A percentile compares a stretch with the other conserved stretches of the same genome.
Evolutionary conservation across 2,797 vertebrate species (phyloP).

Genomic region (Huso huso): DNA sequence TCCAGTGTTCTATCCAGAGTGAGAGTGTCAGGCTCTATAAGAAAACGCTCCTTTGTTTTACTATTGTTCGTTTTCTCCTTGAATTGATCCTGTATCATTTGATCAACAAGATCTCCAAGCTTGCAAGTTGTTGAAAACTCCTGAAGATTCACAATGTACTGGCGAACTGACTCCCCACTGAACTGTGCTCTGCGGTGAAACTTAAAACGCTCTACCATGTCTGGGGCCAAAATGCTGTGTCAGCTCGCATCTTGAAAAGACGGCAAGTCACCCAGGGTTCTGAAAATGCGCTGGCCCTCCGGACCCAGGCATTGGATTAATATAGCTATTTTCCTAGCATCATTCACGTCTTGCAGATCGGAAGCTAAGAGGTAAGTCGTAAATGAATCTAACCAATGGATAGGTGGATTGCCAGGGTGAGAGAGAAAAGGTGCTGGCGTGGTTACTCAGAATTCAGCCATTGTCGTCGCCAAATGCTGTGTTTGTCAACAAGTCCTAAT

Average conservation of each 20-base stretch:
- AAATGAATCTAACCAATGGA: constrained; percentile 10
- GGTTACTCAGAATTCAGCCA: constrained; percentile 8
- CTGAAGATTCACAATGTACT: neutral
- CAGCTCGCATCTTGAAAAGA: too few relatives aligned
- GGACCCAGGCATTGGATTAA: constrained; percentile 1
- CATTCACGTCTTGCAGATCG: neutral
- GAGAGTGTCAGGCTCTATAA: too few relatives aligned
- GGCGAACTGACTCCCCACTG: neutral
- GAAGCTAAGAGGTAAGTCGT: constrained; percentile 4
- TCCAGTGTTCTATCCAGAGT: too few relatives aligned
- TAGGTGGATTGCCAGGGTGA: neutral
- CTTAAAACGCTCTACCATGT: neutral
- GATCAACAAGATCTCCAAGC: neutral
- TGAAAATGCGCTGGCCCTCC: constrained; percentile 2
- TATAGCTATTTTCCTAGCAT: neutral
- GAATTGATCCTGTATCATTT: neutral
- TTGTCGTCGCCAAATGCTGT: constrained; percentile 8
- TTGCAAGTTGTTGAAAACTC: neutral
- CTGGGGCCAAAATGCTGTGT: neutral
- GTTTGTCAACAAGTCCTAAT: too few relatives aligned
- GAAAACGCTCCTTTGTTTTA: too few relatives aligned
- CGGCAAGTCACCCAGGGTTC: neutral
- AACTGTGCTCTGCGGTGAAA: neutral
- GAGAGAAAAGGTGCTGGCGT: neutral
- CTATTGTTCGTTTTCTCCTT: neutral